Base-by-base conservation (phyloP, 1,140 invertebrate species). In the Aethina tumida region DNA sequence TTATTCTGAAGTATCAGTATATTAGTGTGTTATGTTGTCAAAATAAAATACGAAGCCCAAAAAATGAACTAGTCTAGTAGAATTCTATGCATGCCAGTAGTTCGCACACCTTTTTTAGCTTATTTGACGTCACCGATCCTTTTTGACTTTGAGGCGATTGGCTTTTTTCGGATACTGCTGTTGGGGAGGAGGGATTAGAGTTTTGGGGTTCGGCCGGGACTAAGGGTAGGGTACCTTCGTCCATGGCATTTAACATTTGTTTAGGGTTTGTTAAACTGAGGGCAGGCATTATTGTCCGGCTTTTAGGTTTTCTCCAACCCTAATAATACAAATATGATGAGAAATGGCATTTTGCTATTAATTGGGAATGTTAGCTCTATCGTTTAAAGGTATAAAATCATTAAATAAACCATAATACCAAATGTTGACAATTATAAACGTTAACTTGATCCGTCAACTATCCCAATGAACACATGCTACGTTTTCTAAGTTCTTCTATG, bases 271-370 rank as follows among this genome's bases (percentile, higher is more conserved):
- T 60, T 46, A 63, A 65, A 60, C 63, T 67, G 54, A 65, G 69
- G 59, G 72, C 63, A 47, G 76, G 75, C 74, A 78, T 73, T 64
- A 79, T 74, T 56, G 75, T 79, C 60, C 77, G 70, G 52, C 75
- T 77, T 63, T 80, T 80, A 55, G 76, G 75, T 67, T 80, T 81
- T 65, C 77, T 75, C 77, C 77, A 80, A 50, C 75, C 76, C 79
- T 80, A 66, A 51, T 56, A 62, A 57, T 50, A 59, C 36, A 60
- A 55, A 60, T 41, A 56, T 43, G 29, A 24, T 39, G 33, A 48
- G 52, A 46, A 38, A 38, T 30, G 27, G 30, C 38, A 53, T 45
- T 48, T 38, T 47, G 17, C 35, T n/a, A 35, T 15, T 36, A 33
- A 16, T 27, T 27, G 15, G 14, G n/a, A 19, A 6, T 27, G 22